Evolutionary conservation across 2,113 vertebrate genomes (phyloP).

Genomic region (Anseranas semipalmata): DNA sequence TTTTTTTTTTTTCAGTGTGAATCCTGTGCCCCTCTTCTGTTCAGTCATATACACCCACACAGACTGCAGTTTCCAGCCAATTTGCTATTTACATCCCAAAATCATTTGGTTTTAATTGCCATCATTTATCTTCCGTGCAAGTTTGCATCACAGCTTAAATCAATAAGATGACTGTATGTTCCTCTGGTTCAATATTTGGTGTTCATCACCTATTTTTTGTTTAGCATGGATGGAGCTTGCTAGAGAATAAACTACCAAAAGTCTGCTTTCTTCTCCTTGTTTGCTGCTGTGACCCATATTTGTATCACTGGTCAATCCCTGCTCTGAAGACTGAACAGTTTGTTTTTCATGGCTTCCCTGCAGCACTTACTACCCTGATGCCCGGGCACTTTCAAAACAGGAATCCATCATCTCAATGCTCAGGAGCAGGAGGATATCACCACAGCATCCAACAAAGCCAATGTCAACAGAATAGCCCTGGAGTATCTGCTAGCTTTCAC

Average conservation of each 20-base stretch:
- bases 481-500: neutral
- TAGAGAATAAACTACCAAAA: neutral
- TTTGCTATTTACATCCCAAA: neutral
- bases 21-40: neutral
- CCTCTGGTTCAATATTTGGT: neutral
- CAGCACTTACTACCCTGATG: neutral
- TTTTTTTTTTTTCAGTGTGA: fast-evolving
- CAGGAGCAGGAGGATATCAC: neutral
- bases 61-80: neutral
- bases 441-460: neutral
- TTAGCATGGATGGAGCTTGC: neutral
- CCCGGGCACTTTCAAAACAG: neutral
- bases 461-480: too few relatives aligned
- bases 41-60: neutral
- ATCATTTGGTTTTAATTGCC: neutral
- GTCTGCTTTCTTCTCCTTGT: neutral
- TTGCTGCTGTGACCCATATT: neutral
- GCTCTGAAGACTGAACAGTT: neutral
- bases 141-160: neutral
- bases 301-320: neutral
- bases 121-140: neutral
- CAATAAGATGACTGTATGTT: neutral
- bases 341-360: neutral
- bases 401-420: neutral
- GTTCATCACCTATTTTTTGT: neutral